Conservation (phyloP, 2,888 invertebrate genomes). For the Epistrophe grossulariae region DNA sequence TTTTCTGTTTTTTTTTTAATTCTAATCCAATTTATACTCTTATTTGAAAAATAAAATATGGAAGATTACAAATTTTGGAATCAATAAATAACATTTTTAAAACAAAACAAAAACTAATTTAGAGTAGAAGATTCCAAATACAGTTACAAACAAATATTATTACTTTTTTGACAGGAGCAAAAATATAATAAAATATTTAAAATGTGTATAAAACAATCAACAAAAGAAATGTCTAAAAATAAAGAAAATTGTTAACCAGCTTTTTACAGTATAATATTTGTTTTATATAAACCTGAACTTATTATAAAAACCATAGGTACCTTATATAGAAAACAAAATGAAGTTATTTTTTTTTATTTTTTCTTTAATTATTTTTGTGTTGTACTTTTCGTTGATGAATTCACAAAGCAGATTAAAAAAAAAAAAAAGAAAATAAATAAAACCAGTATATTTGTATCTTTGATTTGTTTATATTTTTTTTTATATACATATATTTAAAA, state of each 20-base stretch:
- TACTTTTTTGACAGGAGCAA: slow-evolving; percentile 83
- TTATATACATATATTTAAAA: slow-evolving; percentile 12
- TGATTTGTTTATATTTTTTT: slow-evolving; percentile 57
- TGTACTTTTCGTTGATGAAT: slow-evolving; percentile 30
- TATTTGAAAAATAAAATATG: slow-evolving; percentile 12
- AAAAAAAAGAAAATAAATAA: neutral
- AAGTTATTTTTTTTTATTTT: slow-evolving; percentile 46
- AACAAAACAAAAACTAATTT: slow-evolving; percentile 40
- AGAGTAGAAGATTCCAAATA: slow-evolving; percentile 62
- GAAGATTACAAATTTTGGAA: slow-evolving; percentile 17
- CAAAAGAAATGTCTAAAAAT: slow-evolving; percentile 9
- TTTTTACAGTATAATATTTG: slow-evolving; percentile 8
- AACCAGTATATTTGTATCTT: slow-evolving; percentile 28
- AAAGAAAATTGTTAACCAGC: slow-evolving; percentile 15
- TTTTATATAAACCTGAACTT: slow-evolving; percentile 11
- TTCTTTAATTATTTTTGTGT: slow-evolving; percentile 57
- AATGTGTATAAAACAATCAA: slow-evolving; percentile 30
- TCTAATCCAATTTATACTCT: slow-evolving; percentile 48
- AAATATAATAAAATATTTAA: slow-evolving; percentile 78
- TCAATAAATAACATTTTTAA: neutral
- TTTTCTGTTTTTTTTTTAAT: slow-evolving; percentile 17
- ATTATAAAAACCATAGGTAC: slow-evolving; percentile 7
- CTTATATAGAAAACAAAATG: slow-evolving; percentile 14
- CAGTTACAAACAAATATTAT: slow-evolving; percentile 79
- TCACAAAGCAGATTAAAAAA: slow-evolving; percentile 26